Conservation (phyloP, 2,888 invertebrate genomes). For the Cenopis cana region DNA sequence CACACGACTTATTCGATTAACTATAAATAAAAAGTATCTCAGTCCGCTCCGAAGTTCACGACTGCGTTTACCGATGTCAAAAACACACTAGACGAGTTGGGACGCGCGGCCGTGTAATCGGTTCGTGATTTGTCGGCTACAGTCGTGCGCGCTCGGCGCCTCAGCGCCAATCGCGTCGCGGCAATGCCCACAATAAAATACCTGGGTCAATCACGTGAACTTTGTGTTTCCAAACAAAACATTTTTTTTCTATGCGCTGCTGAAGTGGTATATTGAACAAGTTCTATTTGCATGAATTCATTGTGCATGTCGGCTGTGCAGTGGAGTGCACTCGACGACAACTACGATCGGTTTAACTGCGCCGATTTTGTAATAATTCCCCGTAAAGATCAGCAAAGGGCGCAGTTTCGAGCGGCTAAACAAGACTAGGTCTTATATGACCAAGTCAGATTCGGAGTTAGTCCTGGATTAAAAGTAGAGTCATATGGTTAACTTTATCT, state of each 20-base stretch:
- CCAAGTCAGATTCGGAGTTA: background rate
- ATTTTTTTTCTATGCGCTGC: slow-evolving; percentile 76
- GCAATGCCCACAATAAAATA: slow-evolving; percentile 79
- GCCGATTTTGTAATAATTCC: slow-evolving; percentile 36
- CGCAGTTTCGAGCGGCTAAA: slow-evolving; percentile 26
- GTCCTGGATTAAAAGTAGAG: background rate
- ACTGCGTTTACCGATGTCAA: slow-evolving; percentile 88
- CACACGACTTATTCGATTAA: slow-evolving; percentile 84
- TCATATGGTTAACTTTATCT: background rate
- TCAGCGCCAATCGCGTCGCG: slow-evolving; percentile 84
- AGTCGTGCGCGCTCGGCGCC: slow-evolving; percentile 76
- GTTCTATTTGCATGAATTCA: slow-evolving; percentile 61
- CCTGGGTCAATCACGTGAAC: slow-evolving; percentile 89
- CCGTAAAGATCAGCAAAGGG: slow-evolving; percentile 16
- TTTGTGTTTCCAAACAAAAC: slow-evolving; percentile 90
- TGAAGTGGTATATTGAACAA: slow-evolving; percentile 57
- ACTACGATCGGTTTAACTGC: slow-evolving; percentile 34
- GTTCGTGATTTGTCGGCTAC: slow-evolving; percentile 74
- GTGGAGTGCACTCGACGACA: slow-evolving; percentile 50
- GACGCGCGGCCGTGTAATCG: slow-evolving; percentile 68
- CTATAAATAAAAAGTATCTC: slow-evolving; percentile 85
- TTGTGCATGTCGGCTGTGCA: slow-evolving; percentile 52
- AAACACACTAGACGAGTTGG: slow-evolving; percentile 84
- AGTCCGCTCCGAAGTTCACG: slow-evolving; percentile 85
- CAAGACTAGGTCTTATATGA: slow-evolving; percentile 11